A percentile compares a stretch with the other conserved stretches of the same genome.
These are phyloP conservation scores for Cataglyphis livida DNA, from an alignment of 2,888 invertebrate species.

Conservation along the genomic window DNA sequence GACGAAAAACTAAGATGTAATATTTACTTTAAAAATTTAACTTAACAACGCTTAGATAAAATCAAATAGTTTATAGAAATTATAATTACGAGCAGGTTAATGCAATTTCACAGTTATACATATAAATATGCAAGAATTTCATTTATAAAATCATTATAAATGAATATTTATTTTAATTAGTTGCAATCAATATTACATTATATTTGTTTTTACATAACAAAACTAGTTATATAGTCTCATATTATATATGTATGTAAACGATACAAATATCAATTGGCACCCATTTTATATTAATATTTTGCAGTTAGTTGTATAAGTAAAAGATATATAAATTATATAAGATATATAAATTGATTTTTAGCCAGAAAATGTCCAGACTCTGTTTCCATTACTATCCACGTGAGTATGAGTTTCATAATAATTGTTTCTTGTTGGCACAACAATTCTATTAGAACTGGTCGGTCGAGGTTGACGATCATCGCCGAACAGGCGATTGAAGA, in stretches of 20 bases:
- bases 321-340: background rate
- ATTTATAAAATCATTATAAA: background rate
- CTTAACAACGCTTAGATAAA: too few relatives aligned
- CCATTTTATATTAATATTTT: conserved; percentile 2
- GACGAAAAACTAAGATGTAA: background rate
- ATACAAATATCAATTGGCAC: conserved; percentile 12
- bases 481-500: conserved; percentile 78
- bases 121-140: background rate
- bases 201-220: background rate
- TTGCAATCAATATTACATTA: conserved; percentile 15
- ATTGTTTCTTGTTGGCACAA: conserved; percentile 64
- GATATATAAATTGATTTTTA: conserved; percentile 57
- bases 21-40: too few relatives aligned
- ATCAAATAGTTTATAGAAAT: background rate
- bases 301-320: background rate
- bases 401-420: conserved; percentile 79
- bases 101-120: background rate
- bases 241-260: background rate
- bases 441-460: conserved; percentile 59
- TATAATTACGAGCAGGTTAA: background rate
- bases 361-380: conserved; percentile 82
- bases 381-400: conserved; percentile 79
- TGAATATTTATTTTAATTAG: conserved; percentile 16
- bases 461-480: conserved; percentile 53
- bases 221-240: background rate